These are phyloP conservation scores for Gymnorhina tibicen DNA, from an alignment of 2,113 vertebrate species.

Conservation along the genomic window DNA sequence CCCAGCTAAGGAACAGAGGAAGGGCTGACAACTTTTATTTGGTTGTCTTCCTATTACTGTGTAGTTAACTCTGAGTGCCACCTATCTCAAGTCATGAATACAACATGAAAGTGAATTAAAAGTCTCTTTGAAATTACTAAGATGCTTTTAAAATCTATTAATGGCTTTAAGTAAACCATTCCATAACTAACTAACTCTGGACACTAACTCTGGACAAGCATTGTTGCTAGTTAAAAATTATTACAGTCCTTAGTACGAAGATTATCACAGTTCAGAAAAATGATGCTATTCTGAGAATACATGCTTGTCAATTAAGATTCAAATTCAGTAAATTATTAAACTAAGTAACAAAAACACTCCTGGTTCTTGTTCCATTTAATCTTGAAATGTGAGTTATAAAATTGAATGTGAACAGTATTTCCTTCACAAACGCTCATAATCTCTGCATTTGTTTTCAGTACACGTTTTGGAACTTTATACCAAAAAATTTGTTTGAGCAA, in stretches of 20 bases:
- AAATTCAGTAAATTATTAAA: not conserved
- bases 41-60: not conserved
- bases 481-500: conserved; percentile 98
- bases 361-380: not conserved
- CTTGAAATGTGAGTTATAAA: not conserved
- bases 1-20: not conserved
- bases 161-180: not conserved
- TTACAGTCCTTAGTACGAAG: not conserved
- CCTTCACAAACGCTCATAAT: not conserved
- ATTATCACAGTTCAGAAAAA: not conserved
- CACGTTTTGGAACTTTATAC: conserved; percentile 98
- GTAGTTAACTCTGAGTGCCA: not conserved
- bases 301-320: not conserved
- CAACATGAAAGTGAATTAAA: not conserved
- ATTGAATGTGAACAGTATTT: not conserved
- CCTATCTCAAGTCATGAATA: not conserved
- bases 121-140: not conserved
- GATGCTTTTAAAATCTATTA: not conserved
- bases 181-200: not conserved
- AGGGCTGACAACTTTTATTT: not conserved
- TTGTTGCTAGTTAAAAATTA: not conserved
- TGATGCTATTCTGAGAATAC: not conserved
- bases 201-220: not conserved
- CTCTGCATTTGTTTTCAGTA: conserved; percentile 77
- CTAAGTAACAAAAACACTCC: not conserved